These are phyloP conservation scores for Leptinotarsa peninsularis DNA, from an alignment of 2,888 invertebrate genomes.

Conservation along the genomic window DNA sequence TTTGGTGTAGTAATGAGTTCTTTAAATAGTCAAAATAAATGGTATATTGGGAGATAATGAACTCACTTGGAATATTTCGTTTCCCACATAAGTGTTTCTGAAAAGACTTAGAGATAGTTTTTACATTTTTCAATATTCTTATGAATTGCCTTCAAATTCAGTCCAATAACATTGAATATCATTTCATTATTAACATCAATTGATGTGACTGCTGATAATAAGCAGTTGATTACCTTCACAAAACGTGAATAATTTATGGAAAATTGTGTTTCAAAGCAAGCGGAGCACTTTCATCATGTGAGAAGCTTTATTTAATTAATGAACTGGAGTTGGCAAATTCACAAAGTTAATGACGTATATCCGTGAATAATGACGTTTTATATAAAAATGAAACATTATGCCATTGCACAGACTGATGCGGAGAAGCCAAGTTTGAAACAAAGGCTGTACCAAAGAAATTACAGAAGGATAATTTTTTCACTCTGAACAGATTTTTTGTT, in stretches of 20 bases:
- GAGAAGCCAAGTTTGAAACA: conserved; percentile 29
- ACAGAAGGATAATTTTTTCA: background rate
- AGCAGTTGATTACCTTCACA: too few species aligned
- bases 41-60: too few species aligned
- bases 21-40: too few species aligned
- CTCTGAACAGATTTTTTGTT: background rate
- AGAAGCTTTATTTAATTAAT: conserved; percentile 37
- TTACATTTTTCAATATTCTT: too few species aligned
- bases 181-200: too few species aligned
- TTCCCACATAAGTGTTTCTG: too few species aligned
- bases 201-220: too few species aligned
- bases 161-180: too few species aligned
- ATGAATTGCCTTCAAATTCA: too few species aligned
- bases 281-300: conserved; percentile 26
- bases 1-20: too few species aligned
- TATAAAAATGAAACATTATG: conserved; percentile 18
- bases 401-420: conserved; percentile 25
- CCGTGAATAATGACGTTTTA: conserved; percentile 36
- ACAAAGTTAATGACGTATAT: conserved; percentile 35
- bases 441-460: conserved; percentile 17
- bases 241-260: conserved; percentile 20
- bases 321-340: conserved; percentile 33
- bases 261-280: conserved; percentile 25
- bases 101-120: too few species aligned
- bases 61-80: too few species aligned